Conservation (phyloP, 1,140 invertebrate genomes). For the Megalonaias nervosa region DNA sequence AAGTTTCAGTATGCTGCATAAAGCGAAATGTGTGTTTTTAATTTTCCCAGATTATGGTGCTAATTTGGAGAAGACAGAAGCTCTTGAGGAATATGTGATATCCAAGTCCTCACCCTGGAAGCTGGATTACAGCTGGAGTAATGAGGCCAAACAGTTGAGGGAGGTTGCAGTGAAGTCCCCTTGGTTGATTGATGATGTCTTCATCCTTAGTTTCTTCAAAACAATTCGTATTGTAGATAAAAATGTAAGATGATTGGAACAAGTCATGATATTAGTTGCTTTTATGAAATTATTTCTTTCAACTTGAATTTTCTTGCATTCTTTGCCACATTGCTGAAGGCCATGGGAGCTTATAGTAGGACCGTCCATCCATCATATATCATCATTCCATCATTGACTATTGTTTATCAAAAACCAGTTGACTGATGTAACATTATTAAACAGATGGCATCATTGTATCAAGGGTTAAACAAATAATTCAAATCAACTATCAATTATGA, state of each 20-base stretch:
- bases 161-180: conserved; percentile 67
- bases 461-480: too few species aligned
- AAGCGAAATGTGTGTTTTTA: neutral
- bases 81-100: conserved; percentile 61
- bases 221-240: conserved; percentile 66
- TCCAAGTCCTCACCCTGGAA: conserved; percentile 68
- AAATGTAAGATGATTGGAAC: conserved; percentile 46
- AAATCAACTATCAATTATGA: too few species aligned
- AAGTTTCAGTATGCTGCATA: neutral
- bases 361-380: too few species aligned
- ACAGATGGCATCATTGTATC: too few species aligned
- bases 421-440: too few species aligned
- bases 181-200: conserved; percentile 65
- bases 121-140: conserved; percentile 69
- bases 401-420: too few species aligned
- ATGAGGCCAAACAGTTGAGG: conserved; percentile 63
- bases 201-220: conserved; percentile 65
- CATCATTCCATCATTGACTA: too few species aligned
- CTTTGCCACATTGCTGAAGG: too few species aligned
- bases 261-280: too few species aligned
- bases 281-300: too few species aligned
- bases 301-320: too few species aligned
- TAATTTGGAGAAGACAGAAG: conserved; percentile 62
- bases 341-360: too few species aligned
- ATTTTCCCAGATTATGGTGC: conserved; percentile 61